Evolutionary conservation across 2,888 invertebrate genomes (phyloP).

Genomic region (Phymatocera aterrima): DNA sequence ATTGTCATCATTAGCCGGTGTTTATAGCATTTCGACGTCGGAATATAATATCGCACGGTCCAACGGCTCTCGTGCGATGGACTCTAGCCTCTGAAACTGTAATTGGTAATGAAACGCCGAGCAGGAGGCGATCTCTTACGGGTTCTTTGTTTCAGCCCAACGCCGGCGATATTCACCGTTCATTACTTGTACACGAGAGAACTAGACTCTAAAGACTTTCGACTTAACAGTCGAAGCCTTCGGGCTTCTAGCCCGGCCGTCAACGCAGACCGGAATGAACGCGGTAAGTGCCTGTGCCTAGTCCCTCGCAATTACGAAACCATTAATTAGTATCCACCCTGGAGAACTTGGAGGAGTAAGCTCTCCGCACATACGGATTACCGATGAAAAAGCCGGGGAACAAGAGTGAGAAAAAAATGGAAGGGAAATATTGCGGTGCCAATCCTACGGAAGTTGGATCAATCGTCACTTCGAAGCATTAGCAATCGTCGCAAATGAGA

Average conservation of each 20-base stretch:
- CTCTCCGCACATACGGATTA: neutral
- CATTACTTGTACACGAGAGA: constrained; percentile 16
- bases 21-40: neutral
- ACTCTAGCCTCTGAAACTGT: neutral
- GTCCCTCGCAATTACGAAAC: constrained; percentile 44
- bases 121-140: neutral
- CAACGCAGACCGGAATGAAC: constrained; percentile 30
- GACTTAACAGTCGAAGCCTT: constrained; percentile 29
- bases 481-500: neutral
- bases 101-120: constrained; percentile 21
- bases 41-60: no score
- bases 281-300: constrained; percentile 27
- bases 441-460: no score
- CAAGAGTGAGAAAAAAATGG: neutral
- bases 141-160: constrained; percentile 27
- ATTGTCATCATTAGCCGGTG: neutral
- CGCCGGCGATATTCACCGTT: constrained; percentile 1
- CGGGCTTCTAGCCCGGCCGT: constrained; percentile 15
- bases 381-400: constrained; percentile 16
- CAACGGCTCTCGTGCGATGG: no score
- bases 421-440: neutral
- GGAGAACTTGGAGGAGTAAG: constrained; percentile 7
- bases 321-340: constrained; percentile 41
- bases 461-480: neutral
- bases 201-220: constrained; percentile 37